These are phyloP conservation scores for Clarias batrachus DNA, from an alignment of 2,113 vertebrate genomes.

Conservation along the genomic window DNA sequence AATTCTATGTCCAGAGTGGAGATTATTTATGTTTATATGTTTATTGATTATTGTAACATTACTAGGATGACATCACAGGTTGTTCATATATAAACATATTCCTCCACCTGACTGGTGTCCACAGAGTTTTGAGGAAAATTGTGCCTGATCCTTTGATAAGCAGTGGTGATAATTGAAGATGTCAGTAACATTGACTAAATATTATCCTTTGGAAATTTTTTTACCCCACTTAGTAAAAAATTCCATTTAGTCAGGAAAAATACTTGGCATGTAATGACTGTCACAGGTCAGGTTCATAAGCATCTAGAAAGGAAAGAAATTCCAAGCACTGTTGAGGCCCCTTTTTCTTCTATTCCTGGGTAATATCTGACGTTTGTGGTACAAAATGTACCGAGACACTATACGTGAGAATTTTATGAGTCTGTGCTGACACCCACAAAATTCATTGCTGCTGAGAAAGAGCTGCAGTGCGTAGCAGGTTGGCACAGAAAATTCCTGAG, in stretches of 20 bases:
- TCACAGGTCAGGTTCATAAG: constrained; percentile 1
- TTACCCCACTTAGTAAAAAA: not conserved
- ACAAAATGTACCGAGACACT: constrained; percentile 38
- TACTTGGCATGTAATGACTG: not conserved
- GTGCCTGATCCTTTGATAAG: not conserved
- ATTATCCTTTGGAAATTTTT: not conserved
- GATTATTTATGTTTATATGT: too few species aligned
- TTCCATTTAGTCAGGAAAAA: not conserved
- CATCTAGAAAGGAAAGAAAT: constrained; percentile 12
- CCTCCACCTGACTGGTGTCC: too few species aligned
- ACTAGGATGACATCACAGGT: too few species aligned
- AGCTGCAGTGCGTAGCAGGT: constrained; percentile 42
- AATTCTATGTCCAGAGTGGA: too few species aligned
- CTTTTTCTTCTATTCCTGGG: constrained; percentile 5
- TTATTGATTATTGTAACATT: too few species aligned
- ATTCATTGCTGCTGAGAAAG: constrained; percentile 44
- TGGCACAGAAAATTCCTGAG: constrained; percentile 42
- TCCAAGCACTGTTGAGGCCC: not conserved
- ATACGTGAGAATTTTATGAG: constrained; percentile 49
- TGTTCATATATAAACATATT: too few species aligned
- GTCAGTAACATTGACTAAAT: not conserved
- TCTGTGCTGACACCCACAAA: constrained; percentile 47
- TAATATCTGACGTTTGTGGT: constrained; percentile 48
- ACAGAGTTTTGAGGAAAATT: not conserved
- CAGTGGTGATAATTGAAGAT: not conserved